A percentile compares a stretch with the other conserved stretches of the same genome.
Conservation (phyloP, 2,797 vertebrate genomes). For the Silurus lanzhouensis region DNA sequence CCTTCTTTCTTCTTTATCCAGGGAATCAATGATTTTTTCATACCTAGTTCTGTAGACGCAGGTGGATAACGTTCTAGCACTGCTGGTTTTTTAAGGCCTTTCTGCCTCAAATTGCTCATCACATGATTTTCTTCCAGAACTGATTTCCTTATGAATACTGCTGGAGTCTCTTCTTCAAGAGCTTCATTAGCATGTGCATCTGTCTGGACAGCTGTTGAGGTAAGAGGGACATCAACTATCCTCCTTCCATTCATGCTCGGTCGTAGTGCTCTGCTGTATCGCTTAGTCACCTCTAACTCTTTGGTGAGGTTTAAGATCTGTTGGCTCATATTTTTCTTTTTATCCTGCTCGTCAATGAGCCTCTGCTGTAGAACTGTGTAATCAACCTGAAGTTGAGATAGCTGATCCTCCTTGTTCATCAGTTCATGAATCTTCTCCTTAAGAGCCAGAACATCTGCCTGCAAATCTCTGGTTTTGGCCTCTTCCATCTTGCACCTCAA, state of each 20-base stretch:
- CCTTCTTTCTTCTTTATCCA: conserved; percentile 90
- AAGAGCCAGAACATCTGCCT: conserved; percentile 88
- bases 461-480: conserved; percentile 82
- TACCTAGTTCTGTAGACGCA: conserved; percentile 79
- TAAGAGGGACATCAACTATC: conserved; percentile 85
- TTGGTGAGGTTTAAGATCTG: conserved; percentile 82
- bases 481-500: conserved; percentile 87
- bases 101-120: conserved; percentile 92
- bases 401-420: conserved; percentile 96
- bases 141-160: conserved; percentile 91
- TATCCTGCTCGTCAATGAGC: conserved; percentile 85
- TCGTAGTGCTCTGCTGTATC: conserved; percentile 86
- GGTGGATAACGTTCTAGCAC: conserved; percentile 90
- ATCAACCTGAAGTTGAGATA: conserved; percentile 91
- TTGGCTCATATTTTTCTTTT: conserved; percentile 82
- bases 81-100: conserved; percentile 81
- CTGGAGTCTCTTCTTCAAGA: conserved; percentile 86
- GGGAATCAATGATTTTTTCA: conserved; percentile 86
- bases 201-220: conserved; percentile 89
- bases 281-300: conserved; percentile 87
- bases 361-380: conserved; percentile 86
- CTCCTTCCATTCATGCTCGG: conserved; percentile 86
- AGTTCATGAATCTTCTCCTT: conserved; percentile 97
- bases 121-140: conserved; percentile 94
- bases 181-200: conserved; percentile 72